Conservation (phyloP, 2,113 vertebrate species). For the Cisticola juncidis region DNA sequence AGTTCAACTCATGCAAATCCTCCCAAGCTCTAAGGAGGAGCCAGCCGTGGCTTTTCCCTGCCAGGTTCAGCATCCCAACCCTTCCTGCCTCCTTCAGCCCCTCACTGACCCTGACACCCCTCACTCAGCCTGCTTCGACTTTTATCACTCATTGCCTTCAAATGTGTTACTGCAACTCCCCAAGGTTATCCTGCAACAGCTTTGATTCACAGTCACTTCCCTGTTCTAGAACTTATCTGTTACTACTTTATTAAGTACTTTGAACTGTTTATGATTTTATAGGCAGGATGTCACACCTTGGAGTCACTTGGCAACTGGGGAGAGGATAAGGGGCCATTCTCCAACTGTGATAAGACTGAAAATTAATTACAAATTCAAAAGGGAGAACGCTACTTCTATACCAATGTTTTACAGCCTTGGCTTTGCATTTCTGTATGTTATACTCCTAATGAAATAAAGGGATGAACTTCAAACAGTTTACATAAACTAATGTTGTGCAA, state of each 20-base stretch:
- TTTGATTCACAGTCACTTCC: background rate
- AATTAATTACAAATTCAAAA: background rate
- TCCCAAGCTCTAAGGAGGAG: background rate
- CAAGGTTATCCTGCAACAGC: background rate
- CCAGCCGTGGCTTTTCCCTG: background rate
- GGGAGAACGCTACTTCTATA: background rate
- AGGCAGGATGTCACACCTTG: background rate
- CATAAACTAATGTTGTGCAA: background rate
- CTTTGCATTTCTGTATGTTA: background rate
- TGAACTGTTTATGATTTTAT: background rate
- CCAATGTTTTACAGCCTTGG: background rate
- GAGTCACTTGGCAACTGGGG: background rate
- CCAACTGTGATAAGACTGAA: background rate
- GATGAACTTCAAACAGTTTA: background rate
- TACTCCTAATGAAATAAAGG: background rate
- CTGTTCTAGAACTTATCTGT: background rate
- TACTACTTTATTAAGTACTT: background rate
- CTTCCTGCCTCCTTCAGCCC: background rate
- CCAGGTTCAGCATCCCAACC: background rate
- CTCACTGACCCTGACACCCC: background rate
- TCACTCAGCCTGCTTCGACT: background rate
- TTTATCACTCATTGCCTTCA: background rate
- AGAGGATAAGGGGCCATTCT: background rate
- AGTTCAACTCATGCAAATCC: background rate
- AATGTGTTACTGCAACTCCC: background rate